phyloP scores from a whole-genome alignment of 1,140 invertebrate genomes.

The Diorhabda carinulata region DNA sequence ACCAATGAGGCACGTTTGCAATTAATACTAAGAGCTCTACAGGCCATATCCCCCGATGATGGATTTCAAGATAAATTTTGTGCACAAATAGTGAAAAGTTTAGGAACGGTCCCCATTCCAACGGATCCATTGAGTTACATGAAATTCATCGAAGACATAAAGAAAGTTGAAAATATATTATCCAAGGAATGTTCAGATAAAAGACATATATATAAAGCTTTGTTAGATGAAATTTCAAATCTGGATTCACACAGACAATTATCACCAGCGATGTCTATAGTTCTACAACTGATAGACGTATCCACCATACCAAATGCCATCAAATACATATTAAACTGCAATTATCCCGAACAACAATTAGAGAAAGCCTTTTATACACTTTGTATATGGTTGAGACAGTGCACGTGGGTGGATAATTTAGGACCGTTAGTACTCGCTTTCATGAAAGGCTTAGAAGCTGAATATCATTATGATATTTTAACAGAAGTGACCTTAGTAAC shows the following conservation, averaged over 20 bases:
- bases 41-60: slow-evolving; percentile 32
- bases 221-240: slow-evolving; percentile 50
- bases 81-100: slow-evolving; percentile 35
- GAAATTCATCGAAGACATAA: slow-evolving; percentile 48
- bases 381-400: slow-evolving; percentile 52
- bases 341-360: slow-evolving; percentile 46
- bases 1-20: slow-evolving; percentile 30
- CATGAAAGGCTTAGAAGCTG: slow-evolving; percentile 50
- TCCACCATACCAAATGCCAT: slow-evolving; percentile 27
- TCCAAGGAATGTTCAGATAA: slow-evolving; percentile 39
- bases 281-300: slow-evolving; percentile 51
- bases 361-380: slow-evolving; percentile 50
- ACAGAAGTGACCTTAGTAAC: slow-evolving; percentile 51
- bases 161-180: slow-evolving; percentile 46
- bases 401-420: slow-evolving; percentile 51
- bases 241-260: slow-evolving; percentile 42
- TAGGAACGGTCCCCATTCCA: slow-evolving; percentile 41
- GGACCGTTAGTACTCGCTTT: slow-evolving; percentile 54
- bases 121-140: slow-evolving; percentile 34
- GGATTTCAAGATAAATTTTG: slow-evolving; percentile 32
- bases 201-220: slow-evolving; percentile 41
- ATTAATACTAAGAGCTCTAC: slow-evolving; percentile 36
- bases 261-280: slow-evolving; percentile 54
- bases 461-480: slow-evolving; percentile 51
- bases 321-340: slow-evolving; percentile 45